Base-by-base conservation (phyloP, 2,888 invertebrate species). In the Meiosimyza decipiens region DNA sequence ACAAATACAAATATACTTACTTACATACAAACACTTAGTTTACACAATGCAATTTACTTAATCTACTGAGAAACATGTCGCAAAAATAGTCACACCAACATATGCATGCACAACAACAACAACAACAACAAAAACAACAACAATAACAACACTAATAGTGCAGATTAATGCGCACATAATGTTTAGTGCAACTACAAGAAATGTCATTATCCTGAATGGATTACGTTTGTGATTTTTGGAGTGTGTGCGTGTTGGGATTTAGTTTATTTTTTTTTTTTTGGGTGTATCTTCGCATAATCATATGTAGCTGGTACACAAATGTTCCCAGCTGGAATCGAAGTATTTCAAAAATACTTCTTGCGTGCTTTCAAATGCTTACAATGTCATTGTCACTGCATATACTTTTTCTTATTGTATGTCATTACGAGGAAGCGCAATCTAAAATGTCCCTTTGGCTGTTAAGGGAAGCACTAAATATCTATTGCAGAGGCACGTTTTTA, bases 51-150 rank as follows among this genome's bases (percentile, higher is more conserved):
- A 28, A 49, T 64, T 50, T 28, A 49, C 68, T 22, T 70, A 70
- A 70, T 70, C 70, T 63, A 62, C 63, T 70, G 70, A 70, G 70
- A 70, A 55, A 63, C 70, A 54, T 70, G 52, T 54, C 7, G 70
- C 62, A 70, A 63, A 63, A 70, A 70, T 57, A 62, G 62, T 70
- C 70, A 70, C 70, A 70, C 62, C 54, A 18, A 28, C 65, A 52
- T 13, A 52, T 51, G 11, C 18, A 40, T 40, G 18, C 63, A 63
- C 64, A 64, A 18, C 28, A 28, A 18, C 22, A 9, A 40, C 11
- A n/a, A 18, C 5, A 55, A 60, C 9, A n/a, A 33, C 60, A 60
- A 60, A 6, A 33, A 60, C 60, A 40, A 60, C 60, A 60, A 40
- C 1, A 60, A 60, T n/a, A 9, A 40, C n/a, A 47, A 40, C 15